Conservation (phyloP, 2,888 invertebrate genomes). For the Stenchaetothrips biformis region DNA sequence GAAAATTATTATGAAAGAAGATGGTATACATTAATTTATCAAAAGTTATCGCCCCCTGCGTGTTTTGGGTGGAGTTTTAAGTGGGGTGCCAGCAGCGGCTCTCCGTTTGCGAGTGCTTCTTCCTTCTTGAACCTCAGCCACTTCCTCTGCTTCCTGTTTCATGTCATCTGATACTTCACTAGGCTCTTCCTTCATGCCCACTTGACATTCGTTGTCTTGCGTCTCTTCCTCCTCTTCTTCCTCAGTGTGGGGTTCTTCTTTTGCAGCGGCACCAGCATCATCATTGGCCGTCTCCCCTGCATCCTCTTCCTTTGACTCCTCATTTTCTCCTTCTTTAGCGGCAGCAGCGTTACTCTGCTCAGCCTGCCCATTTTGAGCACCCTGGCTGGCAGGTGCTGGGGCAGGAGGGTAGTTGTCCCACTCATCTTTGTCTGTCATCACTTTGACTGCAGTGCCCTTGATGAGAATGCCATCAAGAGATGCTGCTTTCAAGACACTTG, state of each 20-base stretch:
- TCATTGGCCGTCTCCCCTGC: background rate
- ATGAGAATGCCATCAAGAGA: slow-evolving; percentile 4
- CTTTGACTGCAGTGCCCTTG: background rate
- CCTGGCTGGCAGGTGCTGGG: background rate
- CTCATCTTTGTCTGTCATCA: slow-evolving; percentile 15
- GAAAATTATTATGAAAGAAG: background rate
- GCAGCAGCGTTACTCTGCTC: background rate
- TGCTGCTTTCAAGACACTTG: background rate
- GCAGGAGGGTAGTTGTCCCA: slow-evolving; percentile 6
- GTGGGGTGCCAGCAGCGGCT: background rate
- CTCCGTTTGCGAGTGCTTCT: background rate
- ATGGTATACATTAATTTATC: background rate
- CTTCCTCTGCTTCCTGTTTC: background rate
- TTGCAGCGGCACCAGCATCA: background rate
- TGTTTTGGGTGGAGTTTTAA: slow-evolving; percentile 16
- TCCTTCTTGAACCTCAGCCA: background rate
- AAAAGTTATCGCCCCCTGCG: slow-evolving; percentile 5
- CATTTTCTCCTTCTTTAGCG: background rate
- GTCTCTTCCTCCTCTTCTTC: background rate
- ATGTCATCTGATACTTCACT: background rate
- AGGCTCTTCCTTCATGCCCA: background rate
- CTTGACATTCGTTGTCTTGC: background rate
- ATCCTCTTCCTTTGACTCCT: background rate
- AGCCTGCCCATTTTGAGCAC: background rate
- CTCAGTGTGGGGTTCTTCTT: background rate